Base-by-base conservation (phyloP, 2,888 invertebrate genomes). In the Stenichneumon culpator region DNA sequence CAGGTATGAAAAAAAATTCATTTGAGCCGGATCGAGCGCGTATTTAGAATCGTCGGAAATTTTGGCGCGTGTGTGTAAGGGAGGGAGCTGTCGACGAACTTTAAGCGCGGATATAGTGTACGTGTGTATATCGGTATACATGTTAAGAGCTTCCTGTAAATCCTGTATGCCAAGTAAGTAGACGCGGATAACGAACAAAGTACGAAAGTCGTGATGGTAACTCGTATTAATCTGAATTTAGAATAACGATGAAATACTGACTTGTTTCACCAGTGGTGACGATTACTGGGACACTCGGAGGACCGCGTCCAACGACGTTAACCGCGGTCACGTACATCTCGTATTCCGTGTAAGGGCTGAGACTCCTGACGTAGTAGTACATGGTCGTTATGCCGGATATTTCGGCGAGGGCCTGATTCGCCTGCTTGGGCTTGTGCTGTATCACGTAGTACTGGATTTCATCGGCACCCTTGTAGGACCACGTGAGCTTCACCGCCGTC, bases 241-340 rank as follows among this genome's bases (percentile, higher is more conserved):
- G 16, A 47, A 16, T 47, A 16, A 47, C 44, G 44, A 47, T 47
- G 44, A 47, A 86, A 84, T 93, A 95, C 95, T 95, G 96, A 99
- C 99, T 98, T 95, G 98, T 98, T 96, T 99, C 99, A 92, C 98
- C 99, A 32, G 99, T 99, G 88, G 98, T 99, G 91, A 98, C 97
- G 92, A 97, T 97, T 65, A 97, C 97, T 0, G 99, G 97, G 28
- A 96, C 95, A 87, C 99, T 99, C 2, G 98, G 97, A 52, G 97
- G 97, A 52, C 99, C 99, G 86, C 98, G 95, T 63, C 99, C 99
- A 88, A 99, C 97, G 94, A 97, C 97, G 95, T 99, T 99, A 77
- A 98, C 98, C 32, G 99, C 99, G 89, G 98, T 97, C 88, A 99
- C 98, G 94, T 97, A 97, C 95, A 99, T 98, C 94, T 99, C 98